Evolutionary conservation across 1,140 invertebrate species (phyloP).

Genomic region (Drosophila punjabiensis): DNA sequence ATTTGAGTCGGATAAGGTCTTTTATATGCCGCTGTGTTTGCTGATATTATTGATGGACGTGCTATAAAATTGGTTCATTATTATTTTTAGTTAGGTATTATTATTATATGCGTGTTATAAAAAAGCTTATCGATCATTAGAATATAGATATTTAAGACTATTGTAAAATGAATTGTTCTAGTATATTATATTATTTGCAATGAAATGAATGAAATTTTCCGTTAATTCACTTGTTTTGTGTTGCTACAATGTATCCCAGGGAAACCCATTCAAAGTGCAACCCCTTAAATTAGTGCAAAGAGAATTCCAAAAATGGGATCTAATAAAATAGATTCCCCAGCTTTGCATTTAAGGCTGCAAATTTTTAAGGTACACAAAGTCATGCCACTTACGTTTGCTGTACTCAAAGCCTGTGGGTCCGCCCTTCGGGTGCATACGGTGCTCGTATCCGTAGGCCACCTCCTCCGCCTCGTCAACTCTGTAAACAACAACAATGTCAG

Average conservation of each 20-base stretch:
- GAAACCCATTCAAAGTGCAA: conserved; percentile 20
- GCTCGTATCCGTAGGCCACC: conserved; percentile 73
- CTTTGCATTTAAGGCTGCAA: conserved; percentile 6
- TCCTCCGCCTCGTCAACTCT: conserved; percentile 71
- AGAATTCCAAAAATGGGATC: background rate
- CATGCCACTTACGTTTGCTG: conserved; percentile 70
- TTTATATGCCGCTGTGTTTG: conserved; percentile 80
- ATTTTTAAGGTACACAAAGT: background rate
- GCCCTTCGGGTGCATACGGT: conserved; percentile 65
- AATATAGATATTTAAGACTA: conserved; percentile 35
- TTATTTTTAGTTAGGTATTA: conserved; percentile 62
- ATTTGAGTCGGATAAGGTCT: conserved; percentile 79
- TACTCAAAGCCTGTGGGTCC: conserved; percentile 67
- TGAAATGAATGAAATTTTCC: conserved; percentile 20
- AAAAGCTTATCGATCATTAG: conserved; percentile 40
- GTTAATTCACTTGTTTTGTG: conserved; percentile 11
- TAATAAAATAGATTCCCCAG: conserved; percentile 1
- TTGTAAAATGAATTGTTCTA: conserved; percentile 39
- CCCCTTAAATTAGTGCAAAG: background rate
- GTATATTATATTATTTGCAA: conserved; percentile 36
- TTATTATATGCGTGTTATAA: conserved; percentile 43
- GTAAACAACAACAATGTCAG: conserved; percentile 41
- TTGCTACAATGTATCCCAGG: conserved; percentile 31
- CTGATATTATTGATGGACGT: conserved; percentile 81
- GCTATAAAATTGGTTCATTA: conserved; percentile 79